Percentiles rank a stretch among this genome's conserved stretches.
Conservation (phyloP, 2,797 vertebrate genomes). For the Falco peregrinus region DNA sequence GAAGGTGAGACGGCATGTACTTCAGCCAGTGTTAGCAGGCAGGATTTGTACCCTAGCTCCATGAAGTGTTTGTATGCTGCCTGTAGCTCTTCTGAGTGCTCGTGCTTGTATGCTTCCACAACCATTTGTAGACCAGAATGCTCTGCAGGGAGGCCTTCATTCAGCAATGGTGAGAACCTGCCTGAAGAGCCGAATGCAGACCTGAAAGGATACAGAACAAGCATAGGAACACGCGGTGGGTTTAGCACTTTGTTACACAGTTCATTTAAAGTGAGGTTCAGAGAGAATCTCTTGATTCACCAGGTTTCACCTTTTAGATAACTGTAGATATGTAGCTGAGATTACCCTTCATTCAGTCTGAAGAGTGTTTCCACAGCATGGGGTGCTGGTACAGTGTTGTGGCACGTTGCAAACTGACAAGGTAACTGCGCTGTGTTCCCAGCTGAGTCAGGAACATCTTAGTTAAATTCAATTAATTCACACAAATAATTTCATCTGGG, state of each 20-base stretch:
- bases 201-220: not conserved
- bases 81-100: not conserved
- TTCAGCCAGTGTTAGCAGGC: not conserved
- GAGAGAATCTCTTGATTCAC: not conserved
- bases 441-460: not conserved
- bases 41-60: not conserved
- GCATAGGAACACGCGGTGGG: accelerated
- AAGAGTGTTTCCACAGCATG: not conserved
- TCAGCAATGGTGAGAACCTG: not conserved
- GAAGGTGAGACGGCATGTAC: not conserved
- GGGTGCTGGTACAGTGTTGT: not conserved
- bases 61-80: not conserved
- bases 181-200: not conserved
- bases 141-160: not conserved
- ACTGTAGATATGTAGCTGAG: not conserved
- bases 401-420: not conserved
- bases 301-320: not conserved
- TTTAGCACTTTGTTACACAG: not conserved
- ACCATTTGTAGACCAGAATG: not conserved
- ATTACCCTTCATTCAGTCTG: not conserved
- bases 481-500: not conserved
- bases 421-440: too few relatives aligned
- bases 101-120: not conserved
- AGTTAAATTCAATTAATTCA: not conserved
- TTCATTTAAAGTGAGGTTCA: not conserved